Evolutionary conservation across 2,113 vertebrate species (phyloP), one percentile per base, ranked within the genome.

Genomic region (Callopanchax toddi): DNA sequence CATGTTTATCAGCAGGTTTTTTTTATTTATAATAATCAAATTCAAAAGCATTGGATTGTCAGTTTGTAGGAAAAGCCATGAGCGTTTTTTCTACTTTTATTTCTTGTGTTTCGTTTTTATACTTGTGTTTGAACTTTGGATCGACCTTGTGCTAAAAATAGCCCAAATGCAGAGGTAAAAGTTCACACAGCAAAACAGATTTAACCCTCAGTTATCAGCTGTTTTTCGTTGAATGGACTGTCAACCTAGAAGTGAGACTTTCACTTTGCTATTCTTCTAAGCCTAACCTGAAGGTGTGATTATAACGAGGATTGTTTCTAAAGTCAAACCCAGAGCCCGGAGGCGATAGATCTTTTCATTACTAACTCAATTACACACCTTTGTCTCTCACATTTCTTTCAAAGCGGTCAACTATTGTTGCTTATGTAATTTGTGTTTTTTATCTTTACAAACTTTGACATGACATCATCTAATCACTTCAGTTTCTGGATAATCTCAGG

Each of bases 261-360:
- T 32, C 29, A 32, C 10, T 26, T 11, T 54, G 4, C 55, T 36
- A 60, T 51, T 60, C 50, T 75, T 37, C 13, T 10, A 21, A 34
- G 26, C 26, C 59, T 60, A 60, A 62, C 46, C 40, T 6, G 0
- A 15, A 83, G 71, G 69, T 67, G 69, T 55, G 73, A 79, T 58
- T 29, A 52, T 65, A 65, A 64, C 76, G 70, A 29, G 67, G 43
- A 49, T 22, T 43, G 34, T 23, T 60, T 51, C 59, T 15, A 55
- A 50, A 68, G 58, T 48, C 45, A 76, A 82, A 77, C 72, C 72
- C 79, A 77, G 81, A 52, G 67, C 55, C 69, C 26, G 9, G 11
- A 71, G 71, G 77, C 64, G 65, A 49, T 52, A 60, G n/a, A 51
- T 74, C 53, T 76, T 57, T 44, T 44, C 21, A 42, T 18, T 21